Base-by-base conservation (phyloP, 1,140 invertebrate species). In the silkworm (Bombyx mori) region DNA sequence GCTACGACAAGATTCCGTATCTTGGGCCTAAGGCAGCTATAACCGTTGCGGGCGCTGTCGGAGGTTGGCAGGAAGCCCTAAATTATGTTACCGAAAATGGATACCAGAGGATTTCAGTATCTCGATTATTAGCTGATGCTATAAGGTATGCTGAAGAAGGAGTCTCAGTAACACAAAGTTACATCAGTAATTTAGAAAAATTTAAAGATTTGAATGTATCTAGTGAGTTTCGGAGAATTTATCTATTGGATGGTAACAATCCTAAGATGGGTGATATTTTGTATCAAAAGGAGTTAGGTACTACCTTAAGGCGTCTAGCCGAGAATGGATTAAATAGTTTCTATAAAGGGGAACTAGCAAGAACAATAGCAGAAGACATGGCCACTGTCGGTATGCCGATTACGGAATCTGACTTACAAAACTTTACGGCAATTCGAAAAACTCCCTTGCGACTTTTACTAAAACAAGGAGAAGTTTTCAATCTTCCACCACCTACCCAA, bases 41-140 rank as follows among this genome's bases (percentile, higher is more conserved):
- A 1, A 86, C 83, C 5, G 81, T 86, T 7, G 78, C 81, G 26
- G 83, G 83, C 7, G 75, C 79, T n/a, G 59, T 86, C 0, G 78
- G 77, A 42, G 83, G 81, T 0, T 86, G 83, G 83, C 70, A 77
- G 61, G 79, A 80, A 63, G 81, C 79, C n/a, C 57, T 86, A 6
- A 69, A 78, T 47, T 86, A 82, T 49, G 70, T 82, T 5, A 22
- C 68, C 42, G 83, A 83, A 73, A 69, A 65, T 61, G 83, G 79
- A 44, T 84, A 82, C 46, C 63, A 70, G 60, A 74, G 60, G 58
- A 69, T 66, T 8, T 79, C 83, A 9, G 6, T 77, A n/a, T 66
- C 69, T 8, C 66, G 67, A 58, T 61, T 86, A 49, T 58, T 84
- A 42, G 68, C 64, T 26, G 81, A 86, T 58, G 79, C 83, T 44